These are phyloP conservation scores for Ruditapes philippinarum DNA, from an alignment of 1,140 invertebrate genomes.

Conservation along the genomic window DNA sequence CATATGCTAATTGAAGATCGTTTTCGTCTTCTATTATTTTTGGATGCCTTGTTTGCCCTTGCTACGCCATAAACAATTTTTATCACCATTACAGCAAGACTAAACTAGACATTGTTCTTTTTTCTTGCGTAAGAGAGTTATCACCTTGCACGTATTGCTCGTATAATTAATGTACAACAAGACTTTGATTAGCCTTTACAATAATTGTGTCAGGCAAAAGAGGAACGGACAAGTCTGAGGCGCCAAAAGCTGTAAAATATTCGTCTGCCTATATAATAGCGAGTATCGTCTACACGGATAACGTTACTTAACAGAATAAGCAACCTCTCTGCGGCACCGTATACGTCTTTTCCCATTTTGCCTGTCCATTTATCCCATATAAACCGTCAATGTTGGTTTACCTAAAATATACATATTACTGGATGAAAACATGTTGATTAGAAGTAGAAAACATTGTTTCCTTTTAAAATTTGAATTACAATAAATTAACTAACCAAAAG, in stretches of 20 bases:
- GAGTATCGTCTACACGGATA: conserved; percentile 60
- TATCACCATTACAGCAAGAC: conserved; percentile 72
- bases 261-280: conserved; percentile 68
- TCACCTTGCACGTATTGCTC: conserved; percentile 71
- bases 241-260: conserved; percentile 52
- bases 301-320: conserved; percentile 69
- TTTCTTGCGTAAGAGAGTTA: conserved; percentile 64
- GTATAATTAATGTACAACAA: conserved; percentile 72
- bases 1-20: conserved; percentile 73
- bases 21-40: conserved; percentile 80
- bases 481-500: too few species aligned
- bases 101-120: conserved; percentile 65
- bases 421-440: too few species aligned
- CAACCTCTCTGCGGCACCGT: conserved; percentile 67
- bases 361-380: conserved; percentile 66
- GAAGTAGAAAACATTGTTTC: too few species aligned
- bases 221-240: conserved; percentile 63
- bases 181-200: conserved; percentile 71
- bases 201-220: conserved; percentile 72
- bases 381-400: conserved; percentile 62
- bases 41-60: conserved; percentile 72
- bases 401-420: too few species aligned
- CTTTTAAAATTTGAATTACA: too few species aligned
- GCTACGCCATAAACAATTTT: conserved; percentile 74
- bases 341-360: conserved; percentile 26